phyloP scores from a whole-genome alignment of 2,797 vertebrate genomes.

The Aphelocoma californica region DNA sequence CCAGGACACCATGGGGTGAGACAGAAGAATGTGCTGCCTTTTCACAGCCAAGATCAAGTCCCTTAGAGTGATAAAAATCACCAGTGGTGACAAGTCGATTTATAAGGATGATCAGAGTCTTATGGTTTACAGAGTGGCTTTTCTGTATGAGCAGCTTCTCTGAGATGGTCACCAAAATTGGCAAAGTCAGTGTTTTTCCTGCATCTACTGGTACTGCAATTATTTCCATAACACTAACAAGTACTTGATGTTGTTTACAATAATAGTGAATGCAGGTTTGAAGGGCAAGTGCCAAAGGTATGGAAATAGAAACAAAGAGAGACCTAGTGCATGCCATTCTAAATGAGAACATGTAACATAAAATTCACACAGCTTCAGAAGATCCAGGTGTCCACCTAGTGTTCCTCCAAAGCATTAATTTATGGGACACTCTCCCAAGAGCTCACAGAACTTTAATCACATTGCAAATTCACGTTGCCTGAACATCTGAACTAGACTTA shows the following conservation, averaged over 20 bases:
- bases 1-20: not conserved
- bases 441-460: not conserved
- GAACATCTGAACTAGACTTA: not conserved
- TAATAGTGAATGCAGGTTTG: not conserved
- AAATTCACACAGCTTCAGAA: constrained; percentile 23
- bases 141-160: not conserved
- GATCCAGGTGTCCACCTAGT: constrained; percentile 47
- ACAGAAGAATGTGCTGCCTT: not conserved
- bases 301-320: not conserved
- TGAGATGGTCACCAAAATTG: not conserved
- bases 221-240: not conserved
- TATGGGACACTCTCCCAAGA: not conserved
- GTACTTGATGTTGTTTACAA: not conserved
- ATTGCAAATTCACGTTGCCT: not conserved
- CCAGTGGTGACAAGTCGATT: not conserved
- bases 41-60: not conserved
- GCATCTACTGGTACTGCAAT: not conserved
- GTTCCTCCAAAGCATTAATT: constrained; percentile 19
- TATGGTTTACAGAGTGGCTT: not conserved
- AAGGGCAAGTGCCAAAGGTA: not conserved
- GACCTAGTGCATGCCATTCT: not conserved
- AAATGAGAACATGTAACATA: not conserved
- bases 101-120: not conserved
- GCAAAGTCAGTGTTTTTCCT: not conserved
- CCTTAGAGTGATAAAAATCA: not conserved